Evolutionary conservation across 2,113 vertebrate species (phyloP), one percentile per base, ranked within the genome.

Genomic region (Eclectus roratus): DNA sequence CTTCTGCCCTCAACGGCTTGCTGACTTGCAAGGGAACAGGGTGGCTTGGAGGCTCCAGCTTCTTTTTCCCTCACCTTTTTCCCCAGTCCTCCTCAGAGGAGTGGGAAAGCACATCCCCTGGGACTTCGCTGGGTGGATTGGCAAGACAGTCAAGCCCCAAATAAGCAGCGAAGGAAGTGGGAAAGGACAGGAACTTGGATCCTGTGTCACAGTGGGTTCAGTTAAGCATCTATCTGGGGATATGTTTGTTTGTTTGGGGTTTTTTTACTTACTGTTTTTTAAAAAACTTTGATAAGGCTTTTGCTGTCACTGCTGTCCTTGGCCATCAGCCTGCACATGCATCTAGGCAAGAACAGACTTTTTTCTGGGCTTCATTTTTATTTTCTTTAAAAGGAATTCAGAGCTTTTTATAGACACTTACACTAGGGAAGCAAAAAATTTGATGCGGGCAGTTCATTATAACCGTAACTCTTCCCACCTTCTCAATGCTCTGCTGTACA

Each of bases 321-420:
- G 84, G 70, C 85, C 53, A 82, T 77, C 53, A 70, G 72, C 86
- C 84, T 95, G 63, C 29, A 31, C 37, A 72, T 65, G 50, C 72
- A 64, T 83, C 73, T 85, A 79, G 60, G 69, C 21, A 73, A 80
- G 63, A 91, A 11, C 17, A 87, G 89, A 37, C 37, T 41, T 8
- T 66, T 79, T 63, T 61, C 44, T 63, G 29, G 65, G 52, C 52
- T 89, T 93, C 3, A 6, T 78, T 91, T 94, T 88, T 70, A 53
- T 94, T 95, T 85, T 69, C 85, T 74, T 85, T 88, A 35, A 70
- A 85, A 88, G 76, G 71, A 85, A 89, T 52, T 83, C 25, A 73
- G 47, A 74, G 8, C 21, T 80, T 83, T 93, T 91, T 88, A 63
- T 73, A 73, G 49, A 49, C 24, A 8, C 6, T 84, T 92, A 63